Base-by-base conservation (phyloP, 2,888 invertebrate genomes). In the Bugula neritina region DNA sequence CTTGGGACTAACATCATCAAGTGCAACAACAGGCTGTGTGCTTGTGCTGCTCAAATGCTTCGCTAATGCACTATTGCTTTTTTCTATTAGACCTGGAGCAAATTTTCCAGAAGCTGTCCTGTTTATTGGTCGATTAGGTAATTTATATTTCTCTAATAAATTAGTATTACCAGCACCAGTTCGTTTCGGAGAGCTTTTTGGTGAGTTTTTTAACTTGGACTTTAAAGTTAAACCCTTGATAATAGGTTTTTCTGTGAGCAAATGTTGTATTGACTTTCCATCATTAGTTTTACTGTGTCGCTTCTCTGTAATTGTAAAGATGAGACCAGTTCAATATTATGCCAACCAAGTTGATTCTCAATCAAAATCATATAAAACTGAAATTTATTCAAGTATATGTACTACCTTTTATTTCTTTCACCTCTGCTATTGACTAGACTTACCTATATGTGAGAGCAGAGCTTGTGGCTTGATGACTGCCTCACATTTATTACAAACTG, bases 391-490 rank as follows among this genome's bases (percentile, higher is more conserved):
- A n/a, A n/a, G n/a, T n/a, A n/a, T n/a, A n/a, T n/a, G n/a, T n/a
- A n/a, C n/a, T n/a, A n/a, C n/a, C n/a, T n/a, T n/a, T n/a, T n/a
- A n/a, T n/a, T n/a, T n/a, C n/a, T n/a, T n/a, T n/a, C n/a, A n/a
- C n/a, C n/a, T n/a, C n/a, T n/a, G n/a, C n/a, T 17, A 43, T 17
- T 43, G 43, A 43, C 10, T 17, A 43, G 17, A 43, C 43, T 5
- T 35, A 70, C 70, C 70, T 17, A 70, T 70, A 29, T 70, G 70
- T 5, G 52, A 43, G n/a, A 43, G 17, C 5, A 70, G 70, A n/a
- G 70, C 70, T 54, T 70, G 70, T 2, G 70, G 70, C 29, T 70
- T 70, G 23, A 70, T 70, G 5, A 70, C 70, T 23, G 70, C 70
- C 43, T 52, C 70, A 54, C 70, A 70, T 23, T 25, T 17, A 54